Percentiles rank a stretch among this genome's conserved stretches.
phyloP scores from a whole-genome alignment of 2,113 vertebrate species.

The Zosterops borbonicus region DNA sequence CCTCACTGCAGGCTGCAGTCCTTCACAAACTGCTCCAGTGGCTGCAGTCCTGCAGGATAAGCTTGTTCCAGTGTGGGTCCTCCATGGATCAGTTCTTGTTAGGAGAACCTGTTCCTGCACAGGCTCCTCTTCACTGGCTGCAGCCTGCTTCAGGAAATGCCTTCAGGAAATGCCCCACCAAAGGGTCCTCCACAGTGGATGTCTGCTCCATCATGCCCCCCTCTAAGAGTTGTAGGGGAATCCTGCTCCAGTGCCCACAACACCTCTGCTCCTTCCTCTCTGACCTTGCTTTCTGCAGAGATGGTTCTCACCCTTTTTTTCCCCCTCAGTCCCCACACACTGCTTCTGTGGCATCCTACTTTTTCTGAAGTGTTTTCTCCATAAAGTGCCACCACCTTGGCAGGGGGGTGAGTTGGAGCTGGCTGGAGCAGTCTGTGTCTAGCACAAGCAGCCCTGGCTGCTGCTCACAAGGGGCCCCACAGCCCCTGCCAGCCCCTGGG shows the following conservation, averaged over 20 bases:
- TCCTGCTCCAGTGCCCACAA: neutral
- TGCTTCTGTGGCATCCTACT: neutral
- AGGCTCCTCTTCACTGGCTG: neutral
- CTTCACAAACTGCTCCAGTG: too few relatives aligned
- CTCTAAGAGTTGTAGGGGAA: neutral
- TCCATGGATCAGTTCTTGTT: neutral
- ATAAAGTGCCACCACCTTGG: fast-evolving
- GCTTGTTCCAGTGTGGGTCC: neutral
- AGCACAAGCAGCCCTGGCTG: neutral
- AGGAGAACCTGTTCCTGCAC: neutral
- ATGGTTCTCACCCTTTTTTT: neutral
- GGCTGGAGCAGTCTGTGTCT: fast-evolving
- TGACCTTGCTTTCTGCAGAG: neutral
- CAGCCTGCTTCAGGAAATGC: neutral
- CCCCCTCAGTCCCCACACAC: neutral
- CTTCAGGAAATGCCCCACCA: fast-evolving
- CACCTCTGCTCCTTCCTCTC: neutral
- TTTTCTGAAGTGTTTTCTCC: neutral
- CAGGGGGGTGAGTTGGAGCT: fast-evolving
- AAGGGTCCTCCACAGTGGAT: neutral
- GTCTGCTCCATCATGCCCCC: neutral
- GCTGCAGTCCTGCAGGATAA: neutral
- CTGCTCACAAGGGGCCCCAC: neutral
- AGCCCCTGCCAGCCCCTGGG: neutral
- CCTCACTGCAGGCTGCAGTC: too few relatives aligned